Conservation (phyloP, 2,797 vertebrate species). For the Uromys caudimaculatus region DNA sequence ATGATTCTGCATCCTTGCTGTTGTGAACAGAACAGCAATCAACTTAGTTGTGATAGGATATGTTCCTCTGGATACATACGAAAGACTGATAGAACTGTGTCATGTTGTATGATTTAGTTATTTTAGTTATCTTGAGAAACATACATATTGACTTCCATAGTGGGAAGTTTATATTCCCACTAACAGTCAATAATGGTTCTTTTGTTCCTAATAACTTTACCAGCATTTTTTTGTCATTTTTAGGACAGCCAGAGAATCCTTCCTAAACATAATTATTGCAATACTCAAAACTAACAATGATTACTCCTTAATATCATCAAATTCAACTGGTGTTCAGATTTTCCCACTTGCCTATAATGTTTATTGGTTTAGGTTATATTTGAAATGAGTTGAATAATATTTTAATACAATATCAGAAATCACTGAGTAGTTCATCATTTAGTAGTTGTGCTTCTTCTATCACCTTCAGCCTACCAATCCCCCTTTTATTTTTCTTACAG, state of each 20-base stretch:
- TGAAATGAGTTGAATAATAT: background rate
- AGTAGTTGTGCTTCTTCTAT: background rate
- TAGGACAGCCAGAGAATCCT: background rate
- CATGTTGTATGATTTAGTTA: background rate
- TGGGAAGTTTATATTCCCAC: background rate
- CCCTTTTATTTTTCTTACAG: background rate
- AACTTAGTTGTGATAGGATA: background rate
- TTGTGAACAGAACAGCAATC: background rate
- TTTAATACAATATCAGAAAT: background rate
- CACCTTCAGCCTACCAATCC: background rate
- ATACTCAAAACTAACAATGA: background rate
- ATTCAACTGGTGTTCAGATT: background rate
- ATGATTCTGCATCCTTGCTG: background rate
- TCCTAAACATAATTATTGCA: background rate
- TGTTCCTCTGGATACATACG: background rate
- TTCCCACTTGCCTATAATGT: background rate
- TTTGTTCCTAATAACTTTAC: background rate
- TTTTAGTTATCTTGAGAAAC: background rate
- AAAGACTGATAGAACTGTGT: background rate
- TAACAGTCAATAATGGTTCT: background rate
- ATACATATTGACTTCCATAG: background rate
- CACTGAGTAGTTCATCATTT: background rate
- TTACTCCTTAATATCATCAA: background rate
- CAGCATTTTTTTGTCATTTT: background rate
- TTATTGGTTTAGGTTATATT: background rate